Conservation (phyloP, 2,888 invertebrate genomes). For the Papilio elwesi region DNA sequence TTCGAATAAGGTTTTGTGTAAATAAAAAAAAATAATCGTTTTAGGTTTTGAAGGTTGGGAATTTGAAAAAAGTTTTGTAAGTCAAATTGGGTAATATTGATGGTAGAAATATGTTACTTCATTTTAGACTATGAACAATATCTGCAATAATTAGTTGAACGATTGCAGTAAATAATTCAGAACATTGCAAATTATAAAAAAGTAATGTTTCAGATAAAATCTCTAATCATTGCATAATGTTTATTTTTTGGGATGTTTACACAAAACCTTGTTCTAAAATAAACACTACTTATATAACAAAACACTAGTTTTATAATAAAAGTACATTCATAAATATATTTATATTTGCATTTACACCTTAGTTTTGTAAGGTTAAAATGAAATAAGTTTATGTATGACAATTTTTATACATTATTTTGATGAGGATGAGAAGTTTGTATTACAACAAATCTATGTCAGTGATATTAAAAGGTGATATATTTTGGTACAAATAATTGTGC, state of each 20-base stretch:
- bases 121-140: too few relatives aligned
- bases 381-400: background rate
- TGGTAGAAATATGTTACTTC: too few relatives aligned
- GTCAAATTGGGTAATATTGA: too few relatives aligned
- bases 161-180: too few relatives aligned
- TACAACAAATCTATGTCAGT: slow-evolving; percentile 18
- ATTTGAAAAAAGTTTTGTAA: too few relatives aligned
- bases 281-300: background rate
- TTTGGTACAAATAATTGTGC: slow-evolving; percentile 35
- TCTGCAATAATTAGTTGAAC: too few relatives aligned
- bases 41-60: too few relatives aligned
- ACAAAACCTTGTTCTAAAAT: background rate
- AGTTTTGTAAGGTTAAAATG: background rate
- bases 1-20: too few relatives aligned
- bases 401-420: background rate
- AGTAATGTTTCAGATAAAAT: too few relatives aligned
- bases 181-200: too few relatives aligned
- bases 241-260: background rate
- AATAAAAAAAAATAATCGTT: too few relatives aligned
- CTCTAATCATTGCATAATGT: background rate
- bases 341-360: background rate
- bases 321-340: background rate
- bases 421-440: background rate
- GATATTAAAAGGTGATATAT: slow-evolving; percentile 36
- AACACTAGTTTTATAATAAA: background rate